Evolutionary conservation across 1,140 invertebrate genomes (phyloP).

Genomic region (Leptinotarsa undecemlineata): DNA sequence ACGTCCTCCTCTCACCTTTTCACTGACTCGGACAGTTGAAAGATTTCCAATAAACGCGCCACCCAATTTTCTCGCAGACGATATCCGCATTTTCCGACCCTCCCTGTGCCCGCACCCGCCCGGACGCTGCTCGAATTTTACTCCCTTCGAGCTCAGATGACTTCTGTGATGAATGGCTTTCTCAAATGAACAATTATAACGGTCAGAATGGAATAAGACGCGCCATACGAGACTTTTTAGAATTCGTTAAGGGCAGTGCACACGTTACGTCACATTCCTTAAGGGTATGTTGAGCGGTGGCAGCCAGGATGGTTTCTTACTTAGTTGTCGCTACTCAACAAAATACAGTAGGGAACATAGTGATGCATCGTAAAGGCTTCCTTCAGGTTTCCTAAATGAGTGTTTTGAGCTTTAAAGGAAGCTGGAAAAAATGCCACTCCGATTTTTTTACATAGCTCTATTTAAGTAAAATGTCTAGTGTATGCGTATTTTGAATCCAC

Average conservation of each 20-base stretch:
- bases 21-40: slow-evolving; percentile 53
- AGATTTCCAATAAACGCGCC: slow-evolving; percentile 56
- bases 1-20: slow-evolving; percentile 36
- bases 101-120: neutral
- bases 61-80: slow-evolving; percentile 53
- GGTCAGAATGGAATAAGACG: neutral
- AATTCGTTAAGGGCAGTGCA: neutral
- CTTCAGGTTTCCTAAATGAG: too few relatives aligned
- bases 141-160: slow-evolving; percentile 48
- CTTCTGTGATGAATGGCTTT: slow-evolving; percentile 49
- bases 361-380: too few relatives aligned
- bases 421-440: too few relatives aligned
- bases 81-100: slow-evolving; percentile 42
- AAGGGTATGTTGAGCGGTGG: too few relatives aligned
- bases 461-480: too few relatives aligned
- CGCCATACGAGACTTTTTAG: neutral
- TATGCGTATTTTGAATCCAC: too few relatives aligned
- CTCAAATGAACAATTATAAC: slow-evolving; percentile 18
- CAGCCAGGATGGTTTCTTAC: too few relatives aligned
- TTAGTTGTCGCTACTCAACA: too few relatives aligned
- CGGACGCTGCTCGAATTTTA: slow-evolving; percentile 23
- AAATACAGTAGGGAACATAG: too few relatives aligned
- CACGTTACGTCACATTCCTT: neutral
- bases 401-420: too few relatives aligned
- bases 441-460: too few relatives aligned